Evolutionary conservation across 2,888 invertebrate species (phyloP).

Genomic region (Agrotis ipsilon): DNA sequence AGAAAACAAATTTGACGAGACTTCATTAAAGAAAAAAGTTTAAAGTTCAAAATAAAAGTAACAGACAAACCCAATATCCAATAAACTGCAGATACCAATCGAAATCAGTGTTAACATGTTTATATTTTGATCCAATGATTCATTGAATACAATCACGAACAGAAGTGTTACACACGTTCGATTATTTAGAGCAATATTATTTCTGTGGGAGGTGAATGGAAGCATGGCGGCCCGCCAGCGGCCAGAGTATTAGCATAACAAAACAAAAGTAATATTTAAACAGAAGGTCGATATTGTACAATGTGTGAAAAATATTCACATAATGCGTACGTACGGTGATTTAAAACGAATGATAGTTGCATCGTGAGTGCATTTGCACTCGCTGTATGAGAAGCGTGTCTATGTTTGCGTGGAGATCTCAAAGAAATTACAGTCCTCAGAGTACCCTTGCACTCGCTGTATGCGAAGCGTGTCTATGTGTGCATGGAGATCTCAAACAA

Average conservation of each 20-base stretch:
- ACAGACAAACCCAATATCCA: slow-evolving; percentile 7
- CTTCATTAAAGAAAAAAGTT: too few species aligned
- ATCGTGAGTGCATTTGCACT: background rate
- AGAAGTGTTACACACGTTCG: slow-evolving; percentile 44
- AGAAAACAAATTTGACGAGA: too few species aligned
- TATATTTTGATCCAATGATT: slow-evolving; percentile 64
- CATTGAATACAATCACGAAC: slow-evolving; percentile 51
- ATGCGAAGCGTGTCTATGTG: too few species aligned
- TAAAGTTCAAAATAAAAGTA: too few species aligned
- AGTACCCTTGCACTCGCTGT: background rate
- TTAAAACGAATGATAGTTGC: background rate
- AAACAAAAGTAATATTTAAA: background rate
- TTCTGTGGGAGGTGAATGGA: slow-evolving; percentile 49
- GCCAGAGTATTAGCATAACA: background rate
- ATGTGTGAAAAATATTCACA: background rate
- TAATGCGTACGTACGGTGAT: background rate
- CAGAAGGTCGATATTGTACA: slow-evolving; percentile 23
- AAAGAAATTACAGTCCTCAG: background rate
- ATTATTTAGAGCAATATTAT: slow-evolving; percentile 58
- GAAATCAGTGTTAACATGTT: slow-evolving; percentile 53
- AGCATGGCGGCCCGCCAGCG: slow-evolving; percentile 51
- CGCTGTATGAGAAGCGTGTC: background rate
- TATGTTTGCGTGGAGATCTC: background rate
- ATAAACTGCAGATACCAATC: slow-evolving; percentile 9
- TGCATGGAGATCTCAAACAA: too few species aligned